Evolutionary conservation across 2,113 vertebrate species (phyloP).

Genomic region (Atlantisia rogersi): DNA sequence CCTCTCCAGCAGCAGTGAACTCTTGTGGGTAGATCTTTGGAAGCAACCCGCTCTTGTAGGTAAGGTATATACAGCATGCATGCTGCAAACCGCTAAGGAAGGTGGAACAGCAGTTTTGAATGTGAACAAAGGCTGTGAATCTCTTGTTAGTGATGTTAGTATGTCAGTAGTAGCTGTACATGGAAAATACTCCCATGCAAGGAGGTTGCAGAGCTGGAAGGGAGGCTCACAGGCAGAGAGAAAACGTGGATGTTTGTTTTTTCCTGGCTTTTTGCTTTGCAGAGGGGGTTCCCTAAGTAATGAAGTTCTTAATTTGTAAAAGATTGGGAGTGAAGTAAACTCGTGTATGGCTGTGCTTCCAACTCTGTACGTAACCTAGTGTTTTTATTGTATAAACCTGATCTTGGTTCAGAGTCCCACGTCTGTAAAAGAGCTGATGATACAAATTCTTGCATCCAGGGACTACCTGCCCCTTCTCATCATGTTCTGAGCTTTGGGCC

Average conservation of each 20-base stretch:
- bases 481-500: not conserved
- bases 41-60: not conserved
- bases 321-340: not conserved
- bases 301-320: not conserved
- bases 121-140: not conserved
- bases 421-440: not conserved
- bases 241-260: not conserved
- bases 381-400: not conserved
- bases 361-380: not conserved
- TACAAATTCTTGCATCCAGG: not conserved
- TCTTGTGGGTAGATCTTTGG: not conserved
- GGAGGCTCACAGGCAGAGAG: not conserved
- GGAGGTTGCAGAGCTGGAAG: not conserved
- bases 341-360: not conserved
- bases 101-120: not conserved
- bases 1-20: not conserved
- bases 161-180: not conserved
- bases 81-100: not conserved
- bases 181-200: not conserved
- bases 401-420: not conserved
- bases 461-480: not conserved
- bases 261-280: not conserved
- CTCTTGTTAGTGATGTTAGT: not conserved
- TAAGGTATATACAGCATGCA: fast-evolving
- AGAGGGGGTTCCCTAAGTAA: not conserved